These are phyloP conservation scores for Whitmania pigra DNA, from an alignment of 1,140 invertebrate genomes.

Conservation along the genomic window DNA sequence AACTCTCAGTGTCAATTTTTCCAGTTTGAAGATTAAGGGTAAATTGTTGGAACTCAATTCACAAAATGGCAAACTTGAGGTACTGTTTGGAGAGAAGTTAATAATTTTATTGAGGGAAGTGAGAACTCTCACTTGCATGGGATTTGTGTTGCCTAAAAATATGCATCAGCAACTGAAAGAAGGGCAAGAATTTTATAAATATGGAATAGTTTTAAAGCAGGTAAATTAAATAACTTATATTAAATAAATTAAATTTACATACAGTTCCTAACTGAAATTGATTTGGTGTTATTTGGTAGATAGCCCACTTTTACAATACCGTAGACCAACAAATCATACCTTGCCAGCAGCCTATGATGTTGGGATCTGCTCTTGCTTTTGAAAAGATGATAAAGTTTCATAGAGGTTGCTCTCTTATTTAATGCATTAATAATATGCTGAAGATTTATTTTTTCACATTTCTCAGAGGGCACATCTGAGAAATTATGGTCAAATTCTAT, in stretches of 20 bases:
- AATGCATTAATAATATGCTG: neutral
- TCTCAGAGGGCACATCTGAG: neutral
- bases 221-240: slow-evolving; percentile 36
- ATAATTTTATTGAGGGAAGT: slow-evolving; percentile 69
- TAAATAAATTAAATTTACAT: slow-evolving; percentile 2
- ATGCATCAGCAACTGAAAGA: slow-evolving; percentile 54
- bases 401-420: slow-evolving; percentile 38
- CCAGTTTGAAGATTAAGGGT: slow-evolving; percentile 56
- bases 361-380: slow-evolving; percentile 75
- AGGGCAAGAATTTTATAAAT: slow-evolving; percentile 62
- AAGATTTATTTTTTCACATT: neutral
- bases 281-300: slow-evolving; percentile 44
- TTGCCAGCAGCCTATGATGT: slow-evolving; percentile 86
- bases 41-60: slow-evolving; percentile 62
- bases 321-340: slow-evolving; percentile 92
- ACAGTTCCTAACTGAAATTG: neutral
- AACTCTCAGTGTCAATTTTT: neutral
- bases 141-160: slow-evolving; percentile 60
- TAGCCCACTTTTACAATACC: slow-evolving; percentile 53
- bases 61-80: slow-evolving; percentile 61
- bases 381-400: slow-evolving; percentile 78
- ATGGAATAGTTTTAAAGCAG: slow-evolving; percentile 73
- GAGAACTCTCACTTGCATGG: slow-evolving; percentile 62
- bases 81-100: slow-evolving; percentile 71
- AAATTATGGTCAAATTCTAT: neutral